phyloP scores from a whole-genome alignment of 2,888 invertebrate species.

The Tinea semifulvella region DNA sequence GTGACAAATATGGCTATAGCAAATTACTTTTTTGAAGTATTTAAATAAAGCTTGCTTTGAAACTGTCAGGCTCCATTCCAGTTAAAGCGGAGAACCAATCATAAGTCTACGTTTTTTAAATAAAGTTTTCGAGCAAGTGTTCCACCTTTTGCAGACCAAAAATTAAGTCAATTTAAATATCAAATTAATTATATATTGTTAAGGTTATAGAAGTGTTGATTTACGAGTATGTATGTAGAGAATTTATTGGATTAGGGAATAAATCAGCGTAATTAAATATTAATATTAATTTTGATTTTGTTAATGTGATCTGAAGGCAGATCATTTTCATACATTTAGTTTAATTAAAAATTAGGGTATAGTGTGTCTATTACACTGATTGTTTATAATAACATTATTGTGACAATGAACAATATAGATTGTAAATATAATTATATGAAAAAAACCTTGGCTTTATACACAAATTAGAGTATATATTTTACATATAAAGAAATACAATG shows the following conservation, averaged over 20 bases:
- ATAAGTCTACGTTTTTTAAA: conserved; percentile 18
- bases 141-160: conserved; percentile 48
- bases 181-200: conserved; percentile 28
- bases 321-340: conserved; percentile 1
- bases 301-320: conserved; percentile 60
- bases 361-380: background rate
- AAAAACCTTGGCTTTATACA: conserved; percentile 25
- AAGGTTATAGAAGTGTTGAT: conserved; percentile 3
- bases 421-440: conserved; percentile 15
- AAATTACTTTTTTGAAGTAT: conserved; percentile 4
- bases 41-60: background rate
- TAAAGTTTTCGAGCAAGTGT: conserved; percentile 25
- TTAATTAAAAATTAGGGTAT: background rate
- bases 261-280: background rate
- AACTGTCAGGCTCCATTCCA: no score
- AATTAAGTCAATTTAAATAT: conserved; percentile 60
- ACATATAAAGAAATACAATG: conserved; percentile 15
- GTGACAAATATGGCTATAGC: no score
- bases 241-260: conserved; percentile 8
- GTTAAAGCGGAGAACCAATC: no score
- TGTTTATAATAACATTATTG: conserved; percentile 12
- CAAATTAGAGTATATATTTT: conserved; percentile 25
- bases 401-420: conserved; percentile 16
- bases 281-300: conserved; percentile 36
- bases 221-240: conserved; percentile 11